Conservation (phyloP, 2,797 vertebrate genomes). For the Sebastes variabilis region DNA sequence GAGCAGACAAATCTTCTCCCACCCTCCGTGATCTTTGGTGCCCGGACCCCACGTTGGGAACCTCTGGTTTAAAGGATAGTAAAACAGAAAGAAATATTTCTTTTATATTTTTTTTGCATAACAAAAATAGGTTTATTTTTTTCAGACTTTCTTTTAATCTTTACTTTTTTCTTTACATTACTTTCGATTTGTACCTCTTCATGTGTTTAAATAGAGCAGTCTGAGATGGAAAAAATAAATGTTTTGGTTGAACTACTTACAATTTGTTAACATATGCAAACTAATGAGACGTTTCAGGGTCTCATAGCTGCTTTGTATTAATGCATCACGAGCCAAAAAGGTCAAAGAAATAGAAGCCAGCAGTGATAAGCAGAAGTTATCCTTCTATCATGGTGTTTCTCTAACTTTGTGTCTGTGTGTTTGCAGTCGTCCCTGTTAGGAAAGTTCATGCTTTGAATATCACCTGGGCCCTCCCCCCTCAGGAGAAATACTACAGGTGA, state of each 20-base stretch:
- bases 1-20: no score
- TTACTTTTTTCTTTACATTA: neutral
- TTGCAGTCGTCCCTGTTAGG: constrained; percentile 90
- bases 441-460: constrained; percentile 94
- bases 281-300: neutral
- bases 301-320: neutral
- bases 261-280: neutral
- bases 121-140: neutral
- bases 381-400: neutral
- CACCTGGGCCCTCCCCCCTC: constrained; percentile 95
- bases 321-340: neutral
- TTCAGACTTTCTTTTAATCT: neutral
- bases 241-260: neutral
- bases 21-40: no score
- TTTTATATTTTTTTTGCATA: neutral
- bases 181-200: neutral
- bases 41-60: no score
- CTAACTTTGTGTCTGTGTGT: neutral
- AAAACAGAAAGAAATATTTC: neutral
- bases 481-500: constrained; percentile 93
- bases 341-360: neutral
- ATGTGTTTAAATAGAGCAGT: neutral
- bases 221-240: neutral
- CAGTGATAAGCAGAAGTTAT: neutral
- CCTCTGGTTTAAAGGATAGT: neutral